phyloP scores from a whole-genome alignment of 2,113 vertebrate genomes.

The Hydropotes inermis region DNA sequence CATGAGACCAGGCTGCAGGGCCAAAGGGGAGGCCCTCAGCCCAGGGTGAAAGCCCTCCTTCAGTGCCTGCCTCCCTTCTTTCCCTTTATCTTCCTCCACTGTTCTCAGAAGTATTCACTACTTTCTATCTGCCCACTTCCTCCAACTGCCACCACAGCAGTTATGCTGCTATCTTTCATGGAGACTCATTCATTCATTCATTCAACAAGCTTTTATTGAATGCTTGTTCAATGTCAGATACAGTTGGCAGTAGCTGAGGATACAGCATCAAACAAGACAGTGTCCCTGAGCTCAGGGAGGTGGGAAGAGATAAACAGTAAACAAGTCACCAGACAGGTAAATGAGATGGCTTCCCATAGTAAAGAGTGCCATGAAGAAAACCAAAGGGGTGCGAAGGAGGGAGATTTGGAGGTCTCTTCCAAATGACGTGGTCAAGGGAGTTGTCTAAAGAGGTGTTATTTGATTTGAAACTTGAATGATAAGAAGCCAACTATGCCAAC shows the following conservation, averaged over 20 bases:
- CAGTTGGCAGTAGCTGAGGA: background rate
- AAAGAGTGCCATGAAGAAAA: background rate
- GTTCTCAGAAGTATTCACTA: background rate
- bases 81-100: background rate
- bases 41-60: background rate
- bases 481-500: background rate
- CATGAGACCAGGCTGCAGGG: background rate
- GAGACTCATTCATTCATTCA: background rate
- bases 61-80: background rate
- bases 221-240: background rate
- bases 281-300: background rate
- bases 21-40: background rate
- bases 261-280: background rate
- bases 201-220: background rate
- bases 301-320: background rate
- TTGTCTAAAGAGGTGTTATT: background rate
- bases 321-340: background rate
- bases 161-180: background rate
- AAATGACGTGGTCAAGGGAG: background rate
- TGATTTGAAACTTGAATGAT: background rate
- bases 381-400: background rate
- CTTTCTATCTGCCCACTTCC: background rate
- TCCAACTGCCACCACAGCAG: background rate
- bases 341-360: background rate
- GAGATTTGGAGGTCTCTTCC: background rate